These are phyloP conservation scores for Onychostruthus taczanowskii DNA, from an alignment of 2,113 vertebrate genomes.

Conservation along the genomic window DNA sequence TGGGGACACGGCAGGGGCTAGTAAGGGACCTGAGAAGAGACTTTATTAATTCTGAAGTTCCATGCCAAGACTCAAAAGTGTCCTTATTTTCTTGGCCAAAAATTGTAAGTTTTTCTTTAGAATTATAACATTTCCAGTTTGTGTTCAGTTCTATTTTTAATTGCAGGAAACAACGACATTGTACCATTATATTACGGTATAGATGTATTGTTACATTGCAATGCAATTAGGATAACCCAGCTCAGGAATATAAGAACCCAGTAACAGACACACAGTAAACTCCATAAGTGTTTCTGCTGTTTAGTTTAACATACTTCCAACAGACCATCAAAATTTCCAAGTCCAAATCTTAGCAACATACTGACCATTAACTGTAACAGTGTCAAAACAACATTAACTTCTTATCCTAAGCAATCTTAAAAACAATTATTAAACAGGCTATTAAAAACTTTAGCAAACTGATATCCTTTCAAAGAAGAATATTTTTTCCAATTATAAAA, in stretches of 20 bases:
- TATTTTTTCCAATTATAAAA: background rate
- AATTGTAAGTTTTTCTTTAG: background rate
- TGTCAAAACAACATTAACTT: background rate
- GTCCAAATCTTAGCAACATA: background rate
- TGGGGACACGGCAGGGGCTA: background rate
- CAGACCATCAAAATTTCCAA: slow-evolving; percentile 10
- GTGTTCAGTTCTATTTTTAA: background rate
- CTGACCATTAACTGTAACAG: background rate
- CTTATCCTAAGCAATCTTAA: background rate
- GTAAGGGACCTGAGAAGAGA: background rate
- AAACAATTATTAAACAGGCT: background rate
- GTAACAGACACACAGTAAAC: background rate
- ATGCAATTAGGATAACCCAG: background rate
- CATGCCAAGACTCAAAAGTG: background rate
- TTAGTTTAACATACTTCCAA: background rate
- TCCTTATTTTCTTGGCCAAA: background rate
- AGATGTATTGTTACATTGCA: background rate
- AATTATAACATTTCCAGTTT: background rate
- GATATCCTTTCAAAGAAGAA: background rate
- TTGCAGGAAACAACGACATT: background rate
- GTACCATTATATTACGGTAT: background rate
- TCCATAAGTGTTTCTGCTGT: background rate
- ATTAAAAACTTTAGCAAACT: background rate
- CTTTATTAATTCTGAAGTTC: background rate
- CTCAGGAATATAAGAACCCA: background rate